Conservation (phyloP, 1,140 invertebrate species). For the Hylyphantes graminicola region DNA sequence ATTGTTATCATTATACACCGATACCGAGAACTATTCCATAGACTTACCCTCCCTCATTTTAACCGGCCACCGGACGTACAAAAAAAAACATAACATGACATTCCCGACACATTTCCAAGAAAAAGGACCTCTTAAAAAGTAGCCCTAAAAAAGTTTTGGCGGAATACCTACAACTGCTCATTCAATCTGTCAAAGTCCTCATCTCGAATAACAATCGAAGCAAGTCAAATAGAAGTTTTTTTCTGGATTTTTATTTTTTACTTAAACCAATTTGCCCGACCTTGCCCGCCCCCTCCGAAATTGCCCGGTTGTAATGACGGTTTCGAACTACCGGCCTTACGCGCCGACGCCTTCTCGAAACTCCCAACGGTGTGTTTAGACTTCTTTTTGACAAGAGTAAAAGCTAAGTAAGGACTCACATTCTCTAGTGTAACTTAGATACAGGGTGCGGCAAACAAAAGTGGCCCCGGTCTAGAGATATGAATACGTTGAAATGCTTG, state of each 20-base stretch:
- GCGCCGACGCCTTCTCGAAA: slow-evolving; percentile 33
- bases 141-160: not conserved
- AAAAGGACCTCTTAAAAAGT: too few species aligned
- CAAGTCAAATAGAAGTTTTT: slow-evolving; percentile 26
- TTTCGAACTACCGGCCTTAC: slow-evolving; percentile 40
- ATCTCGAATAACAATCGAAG: slow-evolving; percentile 49
- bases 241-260: not conserved
- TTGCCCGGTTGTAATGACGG: slow-evolving; percentile 30
- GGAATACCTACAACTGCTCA: slow-evolving; percentile 22
- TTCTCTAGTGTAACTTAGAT: too few species aligned
- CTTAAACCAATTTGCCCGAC: not conserved
- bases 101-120: too few species aligned
- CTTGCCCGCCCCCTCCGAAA: slow-evolving; percentile 10
- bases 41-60: too few species aligned
- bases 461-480: too few species aligned
- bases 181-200: slow-evolving; percentile 46
- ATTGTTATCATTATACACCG: too few species aligned
- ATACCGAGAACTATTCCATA: too few species aligned
- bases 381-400: not conserved
- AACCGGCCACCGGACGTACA: too few species aligned
- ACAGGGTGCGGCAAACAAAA: too few species aligned
- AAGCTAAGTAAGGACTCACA: too few species aligned
- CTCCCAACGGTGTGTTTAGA: not conserved
- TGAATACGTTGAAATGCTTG: too few species aligned
- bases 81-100: too few species aligned